A percentile compares a stretch with the other conserved stretches of the same genome.
These are phyloP conservation scores for Rotaria magnacalcarata DNA, from an alignment of 2,888 invertebrate genomes.

Conservation along the genomic window DNA sequence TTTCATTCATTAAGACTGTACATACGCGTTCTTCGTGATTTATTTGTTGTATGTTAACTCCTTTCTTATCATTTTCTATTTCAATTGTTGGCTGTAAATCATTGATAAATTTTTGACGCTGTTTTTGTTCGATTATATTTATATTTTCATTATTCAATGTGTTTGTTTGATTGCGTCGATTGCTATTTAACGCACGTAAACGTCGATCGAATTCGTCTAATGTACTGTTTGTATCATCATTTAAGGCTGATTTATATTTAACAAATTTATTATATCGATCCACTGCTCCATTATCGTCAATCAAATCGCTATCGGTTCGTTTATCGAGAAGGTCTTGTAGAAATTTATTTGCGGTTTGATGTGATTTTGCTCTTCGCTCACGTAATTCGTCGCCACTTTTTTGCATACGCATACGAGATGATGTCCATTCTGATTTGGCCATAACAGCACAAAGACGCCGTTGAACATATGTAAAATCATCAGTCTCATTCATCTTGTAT, in stretches of 20 bases:
- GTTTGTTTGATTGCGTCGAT: neutral
- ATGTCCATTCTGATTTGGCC: constrained; percentile 24
- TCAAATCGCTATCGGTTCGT: constrained; percentile 12
- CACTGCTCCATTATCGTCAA: constrained; percentile 6
- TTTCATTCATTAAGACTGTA: neutral
- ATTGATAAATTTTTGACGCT: neutral
- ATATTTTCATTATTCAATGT: neutral
- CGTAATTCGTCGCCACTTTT: constrained; percentile 25
- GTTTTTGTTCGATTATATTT: neutral
- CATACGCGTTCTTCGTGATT: neutral
- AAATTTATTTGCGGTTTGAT: constrained; percentile 23
- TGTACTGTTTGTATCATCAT: neutral
- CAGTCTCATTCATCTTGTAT: neutral
- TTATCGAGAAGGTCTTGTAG: constrained; percentile 10
- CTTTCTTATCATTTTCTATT: neutral
- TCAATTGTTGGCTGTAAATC: neutral
- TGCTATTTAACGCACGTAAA: neutral
- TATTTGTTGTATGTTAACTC: neutral
- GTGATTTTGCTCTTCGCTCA: neutral
- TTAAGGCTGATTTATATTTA: neutral
- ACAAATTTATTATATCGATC: neutral
- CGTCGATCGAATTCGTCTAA: constrained; percentile 21
- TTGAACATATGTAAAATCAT: neutral
- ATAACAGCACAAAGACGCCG: constrained; percentile 31
- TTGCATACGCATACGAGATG: constrained; percentile 32